A percentile compares a stretch with the other conserved stretches of the same genome.
Evolutionary conservation across 2,888 invertebrate genomes (phyloP).

Genomic region (Chrysina gloriosa): DNA sequence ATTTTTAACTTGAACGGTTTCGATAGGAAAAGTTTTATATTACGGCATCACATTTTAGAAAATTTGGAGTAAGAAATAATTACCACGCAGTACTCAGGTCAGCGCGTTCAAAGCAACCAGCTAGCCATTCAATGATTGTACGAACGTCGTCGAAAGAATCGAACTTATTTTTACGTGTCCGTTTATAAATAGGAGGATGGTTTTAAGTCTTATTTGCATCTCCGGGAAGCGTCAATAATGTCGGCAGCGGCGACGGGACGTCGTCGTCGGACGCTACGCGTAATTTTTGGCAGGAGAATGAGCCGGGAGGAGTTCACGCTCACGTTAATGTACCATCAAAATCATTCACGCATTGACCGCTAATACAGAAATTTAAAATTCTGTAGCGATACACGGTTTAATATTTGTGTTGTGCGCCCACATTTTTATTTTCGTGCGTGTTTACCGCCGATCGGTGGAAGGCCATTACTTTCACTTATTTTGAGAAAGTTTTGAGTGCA

Average conservation of each 20-base stretch:
- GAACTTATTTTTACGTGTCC: slow-evolving; percentile 29
- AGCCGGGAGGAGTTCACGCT: slow-evolving; percentile 23
- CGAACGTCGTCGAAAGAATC: slow-evolving; percentile 28
- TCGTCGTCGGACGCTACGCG: slow-evolving; percentile 16
- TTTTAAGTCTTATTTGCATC: slow-evolving; percentile 37
- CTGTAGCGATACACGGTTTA: background rate
- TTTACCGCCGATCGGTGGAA: background rate
- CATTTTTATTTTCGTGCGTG: slow-evolving; percentile 14
- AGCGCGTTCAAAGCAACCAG: background rate
- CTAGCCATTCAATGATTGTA: slow-evolving; percentile 5
- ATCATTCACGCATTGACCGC: slow-evolving; percentile 23
- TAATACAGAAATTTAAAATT: slow-evolving; percentile 9
- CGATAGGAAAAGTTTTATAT: too few relatives aligned
- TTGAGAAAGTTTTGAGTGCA: slow-evolving; percentile 6
- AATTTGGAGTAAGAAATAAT: too few relatives aligned
- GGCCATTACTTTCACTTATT: background rate
- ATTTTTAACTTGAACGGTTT: too few relatives aligned
- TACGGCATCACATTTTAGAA: too few relatives aligned
- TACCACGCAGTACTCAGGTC: too few relatives aligned
- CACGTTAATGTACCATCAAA: slow-evolving; percentile 16
- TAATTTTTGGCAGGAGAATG: slow-evolving; percentile 32
- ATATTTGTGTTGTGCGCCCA: background rate
- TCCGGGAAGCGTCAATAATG: slow-evolving; percentile 30
- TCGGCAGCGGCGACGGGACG: slow-evolving; percentile 29
- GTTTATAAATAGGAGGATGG: slow-evolving; percentile 36